These are phyloP conservation scores for Druon quercuslanigerum DNA, from an alignment of 1,140 invertebrate genomes.

Conservation along the genomic window DNA sequence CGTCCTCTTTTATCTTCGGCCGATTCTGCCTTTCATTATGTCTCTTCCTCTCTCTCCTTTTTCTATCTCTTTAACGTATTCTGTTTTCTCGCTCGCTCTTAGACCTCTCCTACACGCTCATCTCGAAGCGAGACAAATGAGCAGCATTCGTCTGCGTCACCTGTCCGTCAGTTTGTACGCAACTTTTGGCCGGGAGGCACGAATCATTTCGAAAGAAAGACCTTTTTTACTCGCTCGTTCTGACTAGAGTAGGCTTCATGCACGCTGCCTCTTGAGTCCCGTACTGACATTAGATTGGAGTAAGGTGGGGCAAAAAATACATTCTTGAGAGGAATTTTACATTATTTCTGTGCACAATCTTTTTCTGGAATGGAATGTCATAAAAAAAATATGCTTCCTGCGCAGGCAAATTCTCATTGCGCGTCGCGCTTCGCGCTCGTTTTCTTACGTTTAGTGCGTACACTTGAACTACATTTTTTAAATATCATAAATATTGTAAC, in stretches of 20 bases:
- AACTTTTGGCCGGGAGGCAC: slow-evolving; percentile 63
- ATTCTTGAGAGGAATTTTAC: slow-evolving; percentile 34
- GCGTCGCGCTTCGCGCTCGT: too few species aligned
- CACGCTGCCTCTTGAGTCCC: background rate
- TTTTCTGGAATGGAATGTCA: too few species aligned
- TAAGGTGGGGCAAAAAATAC: slow-evolving; percentile 37
- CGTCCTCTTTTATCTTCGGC: slow-evolving; percentile 58
- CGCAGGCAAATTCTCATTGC: too few species aligned
- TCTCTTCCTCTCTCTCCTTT: slow-evolving; percentile 44
- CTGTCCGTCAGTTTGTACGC: slow-evolving; percentile 72
- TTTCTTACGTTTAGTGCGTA: too few species aligned
- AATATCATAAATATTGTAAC: too few species aligned
- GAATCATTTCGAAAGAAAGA: slow-evolving; percentile 50
- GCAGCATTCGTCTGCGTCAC: slow-evolving; percentile 75
- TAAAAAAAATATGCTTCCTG: too few species aligned
- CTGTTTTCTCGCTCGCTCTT: slow-evolving; percentile 41
- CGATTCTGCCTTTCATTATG: slow-evolving; percentile 47
- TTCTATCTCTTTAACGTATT: slow-evolving; percentile 37
- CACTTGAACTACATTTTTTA: too few species aligned
- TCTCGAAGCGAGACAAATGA: slow-evolving; percentile 75
- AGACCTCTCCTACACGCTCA: slow-evolving; percentile 50
- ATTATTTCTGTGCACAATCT: slow-evolving; percentile 14
- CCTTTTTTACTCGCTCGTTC: slow-evolving; percentile 37
- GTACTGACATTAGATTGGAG: slow-evolving; percentile 8
- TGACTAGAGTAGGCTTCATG: background rate